Evolutionary conservation across 35 echinoderm and acorn worm genomes (phyloP).

Genomic region (Hemicentrotus pulcherrimus): DNA sequence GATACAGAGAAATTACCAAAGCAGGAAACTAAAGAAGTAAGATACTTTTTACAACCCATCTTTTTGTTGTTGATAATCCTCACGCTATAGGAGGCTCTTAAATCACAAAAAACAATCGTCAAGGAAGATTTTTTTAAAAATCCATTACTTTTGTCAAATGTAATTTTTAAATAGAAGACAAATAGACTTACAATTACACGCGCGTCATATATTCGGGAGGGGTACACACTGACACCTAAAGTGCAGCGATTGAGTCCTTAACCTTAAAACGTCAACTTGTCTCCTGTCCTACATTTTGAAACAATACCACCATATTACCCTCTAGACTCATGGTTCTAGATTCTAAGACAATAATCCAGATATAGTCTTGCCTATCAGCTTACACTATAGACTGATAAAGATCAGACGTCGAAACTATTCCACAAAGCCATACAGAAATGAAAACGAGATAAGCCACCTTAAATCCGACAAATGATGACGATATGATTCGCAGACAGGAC

Average conservation of each 20-base stretch:
- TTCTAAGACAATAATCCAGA: background rate
- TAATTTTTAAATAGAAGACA: too few species aligned
- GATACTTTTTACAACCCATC: too few species aligned
- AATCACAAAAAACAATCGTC: too few species aligned
- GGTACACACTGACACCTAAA: background rate
- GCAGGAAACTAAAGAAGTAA: too few species aligned
- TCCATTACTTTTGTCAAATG: too few species aligned
- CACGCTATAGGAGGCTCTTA: too few species aligned
- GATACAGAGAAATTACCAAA: background rate
- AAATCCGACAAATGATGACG: background rate
- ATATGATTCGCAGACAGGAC: background rate
- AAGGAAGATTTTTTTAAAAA: too few species aligned
- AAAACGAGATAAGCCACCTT: background rate
- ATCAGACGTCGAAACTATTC: background rate
- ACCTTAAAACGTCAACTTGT: background rate
- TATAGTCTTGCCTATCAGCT: background rate
- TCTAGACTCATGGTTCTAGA: too few species aligned
- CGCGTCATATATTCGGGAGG: too few species aligned
- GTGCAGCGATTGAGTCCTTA: background rate
- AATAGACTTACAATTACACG: too few species aligned
- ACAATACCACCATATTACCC: background rate
- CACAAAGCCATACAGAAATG: conserved; percentile 2
- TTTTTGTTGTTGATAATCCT: too few species aligned
- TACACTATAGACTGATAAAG: background rate
- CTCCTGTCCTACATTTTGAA: background rate